A percentile compares a stretch with the other conserved stretches of the same genome.
phyloP scores from a whole-genome alignment of 2,113 vertebrate species.

The Chaenocephalus aceratus region DNA sequence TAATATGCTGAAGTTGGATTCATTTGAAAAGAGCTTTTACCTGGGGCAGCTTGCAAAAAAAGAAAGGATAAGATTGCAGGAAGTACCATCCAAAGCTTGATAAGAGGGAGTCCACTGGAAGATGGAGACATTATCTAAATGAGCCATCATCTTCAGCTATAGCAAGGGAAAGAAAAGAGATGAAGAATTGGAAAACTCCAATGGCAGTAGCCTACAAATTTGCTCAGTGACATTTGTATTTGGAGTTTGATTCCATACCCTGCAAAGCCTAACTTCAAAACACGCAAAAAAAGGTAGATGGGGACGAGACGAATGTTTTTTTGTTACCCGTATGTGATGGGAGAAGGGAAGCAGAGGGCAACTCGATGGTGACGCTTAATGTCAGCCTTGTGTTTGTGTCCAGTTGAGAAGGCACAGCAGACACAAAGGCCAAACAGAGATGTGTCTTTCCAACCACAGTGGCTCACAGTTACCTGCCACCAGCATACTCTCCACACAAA shows the following conservation, averaged over 20 bases:
- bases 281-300: background rate
- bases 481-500: background rate
- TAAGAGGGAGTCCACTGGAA: slow-evolving; percentile 17
- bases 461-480: slow-evolving; percentile 7
- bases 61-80: slow-evolving; percentile 45
- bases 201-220: slow-evolving; percentile 47
- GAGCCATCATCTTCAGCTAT: slow-evolving; percentile 27
- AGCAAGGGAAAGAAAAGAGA: background rate
- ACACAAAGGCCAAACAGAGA: slow-evolving; percentile 23
- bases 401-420: slow-evolving; percentile 44
- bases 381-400: slow-evolving; percentile 47
- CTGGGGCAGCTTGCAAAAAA: background rate
- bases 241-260: slow-evolving; percentile 11
- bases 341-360: background rate
- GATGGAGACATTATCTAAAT: slow-evolving; percentile 38
- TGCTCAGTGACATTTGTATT: slow-evolving; percentile 51
- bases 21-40: slow-evolving; percentile 58
- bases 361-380: slow-evolving; percentile 34
- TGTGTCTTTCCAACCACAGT: slow-evolving; percentile 10
- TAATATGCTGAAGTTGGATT: slow-evolving; percentile 42
- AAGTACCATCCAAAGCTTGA: slow-evolving; percentile 13
- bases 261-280: background rate
- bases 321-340: background rate
- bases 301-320: slow-evolving; percentile 11
- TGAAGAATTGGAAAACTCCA: background rate